Evolutionary conservation across 2,113 vertebrate genomes (phyloP).

Genomic region (Emydocephalus ijimae): DNA sequence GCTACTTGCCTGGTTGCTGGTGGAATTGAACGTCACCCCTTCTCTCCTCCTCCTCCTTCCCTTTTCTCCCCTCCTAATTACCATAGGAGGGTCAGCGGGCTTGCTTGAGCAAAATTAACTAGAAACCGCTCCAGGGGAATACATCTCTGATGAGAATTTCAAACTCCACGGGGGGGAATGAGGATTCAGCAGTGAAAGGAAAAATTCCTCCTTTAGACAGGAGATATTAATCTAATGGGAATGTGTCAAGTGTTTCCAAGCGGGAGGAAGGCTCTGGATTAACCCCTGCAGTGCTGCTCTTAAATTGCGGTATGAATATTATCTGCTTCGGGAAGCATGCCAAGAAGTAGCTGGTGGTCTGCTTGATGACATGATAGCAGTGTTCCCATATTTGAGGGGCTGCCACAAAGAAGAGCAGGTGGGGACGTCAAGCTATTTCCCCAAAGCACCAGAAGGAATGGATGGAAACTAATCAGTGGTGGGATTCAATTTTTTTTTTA

Average conservation of each 20-base stretch:
- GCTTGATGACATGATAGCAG: not conserved
- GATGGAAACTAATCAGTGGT: not conserved
- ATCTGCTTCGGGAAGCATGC: not conserved
- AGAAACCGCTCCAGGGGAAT: not conserved
- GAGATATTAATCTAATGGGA: not conserved
- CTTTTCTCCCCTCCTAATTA: not conserved
- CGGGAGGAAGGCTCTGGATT: not conserved
- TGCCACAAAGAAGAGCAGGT: not conserved
- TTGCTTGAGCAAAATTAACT: constrained; percentile 1
- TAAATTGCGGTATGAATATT: not conserved
- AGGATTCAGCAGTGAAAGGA: not conserved
- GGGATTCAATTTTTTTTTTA: no score
- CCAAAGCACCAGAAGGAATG: not conserved
- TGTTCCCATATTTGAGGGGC: not conserved
- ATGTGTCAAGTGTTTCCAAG: not conserved
- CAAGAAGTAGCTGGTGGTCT: not conserved
- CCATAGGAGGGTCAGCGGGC: not conserved
- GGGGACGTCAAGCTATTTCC: not conserved
- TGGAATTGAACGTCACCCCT: not conserved
- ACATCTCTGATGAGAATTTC: not conserved
- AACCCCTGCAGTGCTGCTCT: not conserved
- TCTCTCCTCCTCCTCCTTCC: no score
- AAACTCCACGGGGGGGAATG: not conserved
- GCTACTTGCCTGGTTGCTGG: not conserved
- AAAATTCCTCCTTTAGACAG: not conserved